Percentiles rank a stretch among this genome's conserved stretches.
Evolutionary conservation across 2,888 invertebrate species (phyloP).

Genomic region (Rhagonycha lutea): DNA sequence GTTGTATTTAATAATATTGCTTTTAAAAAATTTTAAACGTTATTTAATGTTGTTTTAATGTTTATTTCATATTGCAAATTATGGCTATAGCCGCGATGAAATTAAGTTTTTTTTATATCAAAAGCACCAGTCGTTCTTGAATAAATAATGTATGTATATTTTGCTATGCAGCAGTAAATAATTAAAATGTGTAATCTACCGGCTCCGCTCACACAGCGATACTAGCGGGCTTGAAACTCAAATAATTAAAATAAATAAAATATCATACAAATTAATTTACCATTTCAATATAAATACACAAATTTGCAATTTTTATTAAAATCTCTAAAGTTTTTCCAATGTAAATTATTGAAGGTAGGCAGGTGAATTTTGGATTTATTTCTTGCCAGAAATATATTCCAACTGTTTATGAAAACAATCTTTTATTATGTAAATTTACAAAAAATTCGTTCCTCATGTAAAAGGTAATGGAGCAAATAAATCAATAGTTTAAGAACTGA

Average conservation of each 20-base stretch:
- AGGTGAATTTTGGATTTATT: slow-evolving; percentile 1
- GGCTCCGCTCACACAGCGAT: not conserved
- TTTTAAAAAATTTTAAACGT: slow-evolving; percentile 28
- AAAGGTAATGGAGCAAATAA: slow-evolving; percentile 4
- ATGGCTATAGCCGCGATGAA: not conserved
- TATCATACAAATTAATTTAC: not conserved
- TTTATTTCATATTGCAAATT: slow-evolving; percentile 10
- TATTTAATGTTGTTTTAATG: slow-evolving; percentile 24
- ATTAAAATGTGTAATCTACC: not conserved
- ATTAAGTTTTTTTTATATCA: not conserved
- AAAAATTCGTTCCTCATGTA: slow-evolving; percentile 2
- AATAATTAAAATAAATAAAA: not conserved
- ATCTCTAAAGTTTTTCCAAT: not conserved
- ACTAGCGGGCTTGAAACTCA: not conserved
- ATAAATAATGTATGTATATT: not conserved
- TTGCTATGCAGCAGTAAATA: not conserved
- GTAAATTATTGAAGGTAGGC: not conserved
- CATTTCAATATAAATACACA: not conserved
- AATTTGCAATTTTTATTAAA: not conserved
- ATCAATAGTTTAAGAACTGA: slow-evolving; percentile 1
- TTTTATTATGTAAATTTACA: slow-evolving; percentile 1
- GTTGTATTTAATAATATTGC: slow-evolving; percentile 31
- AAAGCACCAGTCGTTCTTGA: not conserved
- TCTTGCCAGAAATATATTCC: not conserved
- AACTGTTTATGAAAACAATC: not conserved